Evolutionary conservation across 92 coral and sea anemone species (phyloP).

Genomic region (Paragorgia papillata): DNA sequence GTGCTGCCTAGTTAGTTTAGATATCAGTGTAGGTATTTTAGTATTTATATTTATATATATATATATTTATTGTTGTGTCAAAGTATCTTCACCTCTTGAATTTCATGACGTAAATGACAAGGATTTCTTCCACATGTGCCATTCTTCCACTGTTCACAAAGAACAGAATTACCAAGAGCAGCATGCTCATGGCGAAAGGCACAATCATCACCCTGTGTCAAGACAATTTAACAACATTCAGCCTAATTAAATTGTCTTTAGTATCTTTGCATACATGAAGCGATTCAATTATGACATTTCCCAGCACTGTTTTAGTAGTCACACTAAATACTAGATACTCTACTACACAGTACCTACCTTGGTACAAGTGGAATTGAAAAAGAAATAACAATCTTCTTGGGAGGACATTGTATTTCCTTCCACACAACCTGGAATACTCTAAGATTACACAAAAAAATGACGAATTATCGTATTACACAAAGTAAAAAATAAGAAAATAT

Average conservation of each 20-base stretch:
- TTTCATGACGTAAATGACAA: slow-evolving; percentile 80
- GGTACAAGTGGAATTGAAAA: slow-evolving; percentile 80
- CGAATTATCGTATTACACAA: background rate
- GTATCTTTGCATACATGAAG: slow-evolving; percentile 3
- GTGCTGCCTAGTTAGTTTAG: too few species aligned
- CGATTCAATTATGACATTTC: background rate
- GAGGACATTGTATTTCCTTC: slow-evolving; percentile 58
- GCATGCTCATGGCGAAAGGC: slow-evolving; percentile 91
- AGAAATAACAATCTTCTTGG: slow-evolving; percentile 86
- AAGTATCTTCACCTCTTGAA: slow-evolving; percentile 65
- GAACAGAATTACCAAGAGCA: slow-evolving; percentile 70
- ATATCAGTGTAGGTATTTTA: too few species aligned
- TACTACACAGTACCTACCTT: slow-evolving; percentile 54
- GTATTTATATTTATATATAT: too few species aligned
- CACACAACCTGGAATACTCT: slow-evolving; percentile 17
- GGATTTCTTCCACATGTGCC: slow-evolving; percentile 64
- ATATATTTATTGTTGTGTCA: too few species aligned
- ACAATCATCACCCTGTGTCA: slow-evolving; percentile 78
- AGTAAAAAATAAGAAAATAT: too few species aligned
- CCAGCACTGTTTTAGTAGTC: background rate
- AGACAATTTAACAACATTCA: background rate
- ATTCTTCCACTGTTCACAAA: slow-evolving; percentile 76
- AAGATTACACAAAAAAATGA: background rate
- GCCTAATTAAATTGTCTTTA: background rate
- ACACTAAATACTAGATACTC: background rate